Percentiles rank a stretch among this genome's conserved stretches.
Evolutionary conservation across 2,888 invertebrate genomes (phyloP).

Genomic region (Epinotia brunnichana): DNA sequence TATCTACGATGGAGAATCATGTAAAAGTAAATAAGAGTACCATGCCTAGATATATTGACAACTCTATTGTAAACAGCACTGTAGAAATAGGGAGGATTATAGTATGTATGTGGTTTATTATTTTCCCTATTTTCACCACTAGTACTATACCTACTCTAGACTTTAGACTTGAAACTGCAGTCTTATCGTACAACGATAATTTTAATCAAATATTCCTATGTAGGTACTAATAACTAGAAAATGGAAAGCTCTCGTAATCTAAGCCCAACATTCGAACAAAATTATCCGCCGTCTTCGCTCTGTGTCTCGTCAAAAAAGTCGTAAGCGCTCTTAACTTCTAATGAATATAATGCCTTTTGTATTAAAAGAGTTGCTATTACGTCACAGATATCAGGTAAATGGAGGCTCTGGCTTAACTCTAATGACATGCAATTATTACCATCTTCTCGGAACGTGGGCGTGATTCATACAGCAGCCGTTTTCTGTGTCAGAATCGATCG

Average conservation of each 20-base stretch:
- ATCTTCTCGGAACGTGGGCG: slow-evolving; percentile 53
- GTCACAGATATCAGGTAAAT: slow-evolving; percentile 28
- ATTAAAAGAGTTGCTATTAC: background rate
- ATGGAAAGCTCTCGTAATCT: slow-evolving; percentile 4
- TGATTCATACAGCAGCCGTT: slow-evolving; percentile 58
- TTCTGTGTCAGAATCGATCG: slow-evolving; percentile 37
- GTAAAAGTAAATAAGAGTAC: too few relatives aligned
- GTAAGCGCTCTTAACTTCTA: background rate
- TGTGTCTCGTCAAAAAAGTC: background rate
- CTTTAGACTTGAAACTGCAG: background rate
- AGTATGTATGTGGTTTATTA: too few relatives aligned
- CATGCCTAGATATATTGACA: too few relatives aligned
- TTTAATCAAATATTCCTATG: slow-evolving; percentile 8
- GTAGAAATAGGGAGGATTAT: too few relatives aligned
- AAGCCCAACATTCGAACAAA: slow-evolving; percentile 2
- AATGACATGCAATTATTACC: slow-evolving; percentile 56
- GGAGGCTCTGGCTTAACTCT: slow-evolving; percentile 45
- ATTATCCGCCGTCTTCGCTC: slow-evolving; percentile 12
- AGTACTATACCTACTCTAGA: too few relatives aligned
- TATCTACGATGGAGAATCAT: too few relatives aligned
- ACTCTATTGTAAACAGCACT: too few relatives aligned
- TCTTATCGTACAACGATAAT: background rate
- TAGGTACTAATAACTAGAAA: background rate
- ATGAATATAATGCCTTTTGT: background rate
- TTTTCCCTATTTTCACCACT: too few relatives aligned